Base-by-base conservation (phyloP, 2,797 vertebrate species). In the Lithobates sylvaticus region DNA sequence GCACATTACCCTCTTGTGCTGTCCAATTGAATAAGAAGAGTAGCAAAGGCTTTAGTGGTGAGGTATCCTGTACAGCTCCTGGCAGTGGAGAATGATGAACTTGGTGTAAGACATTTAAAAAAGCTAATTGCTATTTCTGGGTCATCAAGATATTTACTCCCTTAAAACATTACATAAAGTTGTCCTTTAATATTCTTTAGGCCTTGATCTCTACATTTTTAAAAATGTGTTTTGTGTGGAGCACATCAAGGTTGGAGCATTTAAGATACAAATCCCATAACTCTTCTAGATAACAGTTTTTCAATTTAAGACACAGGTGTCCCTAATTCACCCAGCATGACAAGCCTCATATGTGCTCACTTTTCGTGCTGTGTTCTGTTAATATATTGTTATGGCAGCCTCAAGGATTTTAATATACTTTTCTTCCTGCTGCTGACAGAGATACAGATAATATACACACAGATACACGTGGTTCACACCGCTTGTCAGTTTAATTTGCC, bases 401-500 rank as follows among this genome's bases (percentile, higher is more conserved):
- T 61, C 54, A 61, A 61, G 54, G 54, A 61, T 61, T 61, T 61
- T 61, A 61, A 61, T 61, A 61, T 61, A 61, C 54, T 61, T 61
- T 23, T 61, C 54, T 61, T 18, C 54, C 21, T 61, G 54, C 18
- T 61, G 54, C 54, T n/a, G 54, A 61, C 54, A 61, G 54, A 23
- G 54, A 61, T 61, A n/a, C 54, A 61, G 54, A 61, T 61, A 61
- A 61, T 61, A 61, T 61, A 61, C 21, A 61, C 54, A 61, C 5
- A n/a, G 54, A 61, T 18, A 23, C 54, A 61, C 54, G 54, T 61
- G 54, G 21, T 61, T 68, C 27, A 68, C 27, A 10, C 65, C 27
- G 65, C 26, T 68, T 68, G 64, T 84, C 88, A 83, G 34, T 47
- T 47, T 72, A 21, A 72, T 34, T 71, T 34, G 69, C 27, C 18